A percentile compares a stretch with the other conserved stretches of the same genome.
Evolutionary conservation across 2,797 vertebrate species (phyloP).

Genomic region (Hyperoplus lanceolatus): DNA sequence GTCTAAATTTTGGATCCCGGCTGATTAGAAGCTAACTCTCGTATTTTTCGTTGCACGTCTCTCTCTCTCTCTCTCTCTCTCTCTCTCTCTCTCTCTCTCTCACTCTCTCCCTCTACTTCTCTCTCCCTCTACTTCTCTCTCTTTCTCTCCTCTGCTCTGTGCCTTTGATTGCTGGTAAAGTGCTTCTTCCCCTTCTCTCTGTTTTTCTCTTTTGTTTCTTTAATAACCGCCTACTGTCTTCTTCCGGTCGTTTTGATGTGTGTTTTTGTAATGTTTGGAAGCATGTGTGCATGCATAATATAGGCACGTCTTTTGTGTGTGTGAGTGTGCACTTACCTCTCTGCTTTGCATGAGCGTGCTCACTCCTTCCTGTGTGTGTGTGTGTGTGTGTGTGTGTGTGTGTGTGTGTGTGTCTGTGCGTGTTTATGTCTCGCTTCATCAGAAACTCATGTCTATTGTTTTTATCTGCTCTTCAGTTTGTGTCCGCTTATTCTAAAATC

Average conservation of each 20-base stretch:
- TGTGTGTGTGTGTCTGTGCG: constrained; percentile 31
- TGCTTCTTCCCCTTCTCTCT: constrained; percentile 69
- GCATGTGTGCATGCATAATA: constrained; percentile 69
- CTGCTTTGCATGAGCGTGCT: constrained; percentile 20
- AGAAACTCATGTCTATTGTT: constrained; percentile 27
- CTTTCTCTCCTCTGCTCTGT: constrained; percentile 53
- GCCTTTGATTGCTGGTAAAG: constrained; percentile 81
- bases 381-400: constrained; percentile 11
- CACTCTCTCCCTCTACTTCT: constrained; percentile 42
- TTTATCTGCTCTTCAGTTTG: constrained; percentile 38
- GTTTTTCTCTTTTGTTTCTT: constrained; percentile 74
- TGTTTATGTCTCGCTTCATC: constrained; percentile 39
- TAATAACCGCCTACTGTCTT: constrained; percentile 79
- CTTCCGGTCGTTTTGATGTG: constrained; percentile 76
- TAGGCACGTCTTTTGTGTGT: constrained; percentile 39
- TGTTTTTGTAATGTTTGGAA: constrained; percentile 77
- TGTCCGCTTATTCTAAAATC: constrained; percentile 27
- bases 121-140: constrained; percentile 58
- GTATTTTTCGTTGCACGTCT: constrained; percentile 30
- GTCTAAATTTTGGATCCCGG: constrained; percentile 83
- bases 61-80: constrained; percentile 32
- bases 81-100: constrained; percentile 48
- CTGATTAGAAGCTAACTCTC: constrained; percentile 85
- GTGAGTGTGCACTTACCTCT: constrained; percentile 42
- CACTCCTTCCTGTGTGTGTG: constrained; percentile 5